phyloP scores from a whole-genome alignment of 1,140 invertebrate species.

The Lasaia peninsularis region DNA sequence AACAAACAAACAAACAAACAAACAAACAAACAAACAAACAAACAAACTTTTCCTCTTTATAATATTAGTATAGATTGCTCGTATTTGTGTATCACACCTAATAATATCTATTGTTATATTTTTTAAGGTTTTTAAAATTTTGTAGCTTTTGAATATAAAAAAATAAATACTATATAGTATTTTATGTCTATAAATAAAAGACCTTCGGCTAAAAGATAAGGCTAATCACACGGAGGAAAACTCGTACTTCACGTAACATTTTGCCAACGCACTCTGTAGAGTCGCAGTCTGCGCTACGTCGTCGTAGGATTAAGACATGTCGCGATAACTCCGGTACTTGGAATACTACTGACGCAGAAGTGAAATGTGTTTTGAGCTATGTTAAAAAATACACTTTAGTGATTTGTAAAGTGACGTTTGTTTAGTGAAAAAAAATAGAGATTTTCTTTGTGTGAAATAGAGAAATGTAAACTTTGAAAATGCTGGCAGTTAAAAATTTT shows the following conservation, averaged over 20 bases:
- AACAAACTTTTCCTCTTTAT: too few relatives aligned
- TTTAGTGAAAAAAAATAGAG: too few relatives aligned
- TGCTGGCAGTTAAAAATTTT: slow-evolving; percentile 83
- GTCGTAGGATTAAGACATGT: slow-evolving; percentile 29
- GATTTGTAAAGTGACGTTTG: not conserved
- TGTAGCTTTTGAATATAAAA: too few relatives aligned
- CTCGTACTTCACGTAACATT: not conserved
- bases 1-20: too few relatives aligned
- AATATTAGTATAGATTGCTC: too few relatives aligned
- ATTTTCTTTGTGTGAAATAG: not conserved
- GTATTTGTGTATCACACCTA: too few relatives aligned
- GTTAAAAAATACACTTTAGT: not conserved
- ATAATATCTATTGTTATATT: too few relatives aligned
- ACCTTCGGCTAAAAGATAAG: slow-evolving; percentile 49
- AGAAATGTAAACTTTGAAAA: slow-evolving; percentile 27
- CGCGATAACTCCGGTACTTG: slow-evolving; percentile 21
- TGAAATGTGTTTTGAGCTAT: not conserved
- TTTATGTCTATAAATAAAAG: slow-evolving; percentile 20
- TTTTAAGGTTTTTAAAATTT: too few relatives aligned
- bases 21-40: too few relatives aligned
- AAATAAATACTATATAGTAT: not conserved
- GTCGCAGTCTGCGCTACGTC: slow-evolving; percentile 34
- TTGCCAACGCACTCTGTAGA: not conserved
- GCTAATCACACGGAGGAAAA: slow-evolving; percentile 4
- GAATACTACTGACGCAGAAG: not conserved